A percentile compares a stretch with the other conserved stretches of the same genome.
These are phyloP conservation scores for Trematocara variabile DNA, from an alignment of 2,113 vertebrate species.

Conservation along the genomic window DNA sequence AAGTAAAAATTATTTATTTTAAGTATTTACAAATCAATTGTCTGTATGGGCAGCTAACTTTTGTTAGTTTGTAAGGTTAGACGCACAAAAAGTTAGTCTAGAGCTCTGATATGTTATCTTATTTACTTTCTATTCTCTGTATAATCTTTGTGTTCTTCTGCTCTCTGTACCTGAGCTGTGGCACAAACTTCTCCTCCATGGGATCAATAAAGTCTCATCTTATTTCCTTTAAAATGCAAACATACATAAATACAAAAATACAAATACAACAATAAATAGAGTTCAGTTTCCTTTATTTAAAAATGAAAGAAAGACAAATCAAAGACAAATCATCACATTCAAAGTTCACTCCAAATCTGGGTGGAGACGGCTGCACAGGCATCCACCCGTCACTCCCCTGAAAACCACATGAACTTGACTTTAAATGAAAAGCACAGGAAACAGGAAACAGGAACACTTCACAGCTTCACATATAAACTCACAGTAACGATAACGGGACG, in stretches of 20 bases:
- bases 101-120: neutral
- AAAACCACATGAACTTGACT: neutral
- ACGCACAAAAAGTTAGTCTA: neutral
- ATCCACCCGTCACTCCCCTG: neutral
- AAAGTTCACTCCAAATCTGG: neutral
- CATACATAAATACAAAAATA: neutral
- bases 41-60: neutral
- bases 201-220: fast-evolving
- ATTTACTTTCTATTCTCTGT: neutral
- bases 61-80: neutral
- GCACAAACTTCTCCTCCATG: neutral
- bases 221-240: neutral
- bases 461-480: neutral
- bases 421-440: neutral
- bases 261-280: neutral
- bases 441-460: neutral
- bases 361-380: neutral
- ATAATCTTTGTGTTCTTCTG: neutral
- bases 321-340: neutral
- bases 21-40: neutral
- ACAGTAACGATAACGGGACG: neutral
- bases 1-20: too few relatives aligned
- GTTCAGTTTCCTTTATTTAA: neutral
- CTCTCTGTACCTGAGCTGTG: neutral
- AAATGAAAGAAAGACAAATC: neutral